Percentiles rank a stretch among this genome's conserved stretches.
phyloP scores from a whole-genome alignment of 2,888 invertebrate genomes.

The Catocala nupta region DNA sequence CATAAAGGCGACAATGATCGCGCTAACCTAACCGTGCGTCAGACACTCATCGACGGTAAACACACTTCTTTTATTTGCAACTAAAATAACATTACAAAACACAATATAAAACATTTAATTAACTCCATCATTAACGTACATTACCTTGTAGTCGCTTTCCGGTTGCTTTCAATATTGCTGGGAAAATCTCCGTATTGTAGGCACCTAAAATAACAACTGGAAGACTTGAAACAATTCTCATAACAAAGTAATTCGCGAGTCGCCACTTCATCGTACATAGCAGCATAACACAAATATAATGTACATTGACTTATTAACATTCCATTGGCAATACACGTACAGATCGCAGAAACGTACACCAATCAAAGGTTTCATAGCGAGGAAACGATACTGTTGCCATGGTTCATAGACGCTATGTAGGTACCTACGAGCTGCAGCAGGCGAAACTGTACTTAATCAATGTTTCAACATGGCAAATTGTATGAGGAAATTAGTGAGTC shows the following conservation, averaged over 20 bases:
- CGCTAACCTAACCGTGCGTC: slow-evolving; percentile 17
- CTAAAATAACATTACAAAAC: slow-evolving; percentile 34
- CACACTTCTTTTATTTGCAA: slow-evolving; percentile 30
- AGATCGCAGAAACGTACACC: slow-evolving; percentile 29
- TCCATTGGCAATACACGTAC: slow-evolving; percentile 1
- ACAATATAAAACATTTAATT: slow-evolving; percentile 49
- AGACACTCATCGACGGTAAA: slow-evolving; percentile 19
- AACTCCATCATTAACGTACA: slow-evolving; percentile 53
- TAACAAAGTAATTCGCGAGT: slow-evolving; percentile 42
- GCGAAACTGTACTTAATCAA: slow-evolving; percentile 50
- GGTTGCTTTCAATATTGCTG: slow-evolving; percentile 50
- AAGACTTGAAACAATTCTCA: slow-evolving; percentile 46
- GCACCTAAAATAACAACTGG: slow-evolving; percentile 55
- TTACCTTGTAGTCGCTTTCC: slow-evolving; percentile 64
- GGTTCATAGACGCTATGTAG: slow-evolving; percentile 21
- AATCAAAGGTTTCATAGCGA: slow-evolving; percentile 25
- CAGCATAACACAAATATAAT: slow-evolving; percentile 13
- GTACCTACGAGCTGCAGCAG: slow-evolving; percentile 32
- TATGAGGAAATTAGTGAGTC: slow-evolving; percentile 49
- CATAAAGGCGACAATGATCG: slow-evolving; percentile 15
- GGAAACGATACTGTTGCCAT: slow-evolving; percentile 43
- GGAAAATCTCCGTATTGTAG: slow-evolving; percentile 46
- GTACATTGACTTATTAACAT: slow-evolving; percentile 8
- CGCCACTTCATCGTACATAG: slow-evolving; percentile 18
- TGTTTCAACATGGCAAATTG: slow-evolving; percentile 52